Base-by-base conservation (phyloP, 1,140 invertebrate genomes). In the Steinernema feltiae region DNA sequence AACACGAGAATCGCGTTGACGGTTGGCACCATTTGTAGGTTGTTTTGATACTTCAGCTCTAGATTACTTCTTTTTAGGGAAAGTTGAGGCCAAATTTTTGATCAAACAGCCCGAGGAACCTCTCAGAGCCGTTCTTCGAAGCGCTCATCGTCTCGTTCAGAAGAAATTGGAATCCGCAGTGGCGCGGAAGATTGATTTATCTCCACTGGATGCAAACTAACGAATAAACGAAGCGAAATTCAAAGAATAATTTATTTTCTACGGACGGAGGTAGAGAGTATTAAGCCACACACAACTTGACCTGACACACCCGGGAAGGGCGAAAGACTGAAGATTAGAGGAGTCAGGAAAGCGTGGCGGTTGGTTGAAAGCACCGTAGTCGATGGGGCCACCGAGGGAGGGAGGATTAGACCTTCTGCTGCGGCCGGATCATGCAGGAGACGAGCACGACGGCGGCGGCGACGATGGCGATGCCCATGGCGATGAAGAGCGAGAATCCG, bases 401-500 rank as follows among this genome's bases (percentile, higher is more conserved):
- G 35, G 27, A 3, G 30, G 18, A 1, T 48, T 48, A 76, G 21
- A 32, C 75, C 70, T 76, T 76, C 30, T 74, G 30, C 30, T 41
- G 32, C 35, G 80, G 82, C 29, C 81, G 79, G 21, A 85, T 21
- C 30, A 74, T 53, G 31, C 74, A 82, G 41, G 69, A 48, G 46
- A 80, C 27, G 30, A 82, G 74, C 27, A 82, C 81, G 30, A 84
- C 76, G n/a, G 79, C 76, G n/a, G 84, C 76, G 30, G 83, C 78
- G 32, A 84, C 71, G 24, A 84, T 41, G 32, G 78, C 63, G 69
- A 72, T 81, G 31, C 78, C 80, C 24, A 80, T 72, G 27, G 74
- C 84, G 46, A 84, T 70, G 78, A 84, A 84, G 30, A 82, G 69
- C 32, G 79, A 79, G 70, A 85, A 77, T 72, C 84, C 84, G 29